phyloP scores from a whole-genome alignment of 1,140 invertebrate genomes.

The Drosophila simulans region DNA sequence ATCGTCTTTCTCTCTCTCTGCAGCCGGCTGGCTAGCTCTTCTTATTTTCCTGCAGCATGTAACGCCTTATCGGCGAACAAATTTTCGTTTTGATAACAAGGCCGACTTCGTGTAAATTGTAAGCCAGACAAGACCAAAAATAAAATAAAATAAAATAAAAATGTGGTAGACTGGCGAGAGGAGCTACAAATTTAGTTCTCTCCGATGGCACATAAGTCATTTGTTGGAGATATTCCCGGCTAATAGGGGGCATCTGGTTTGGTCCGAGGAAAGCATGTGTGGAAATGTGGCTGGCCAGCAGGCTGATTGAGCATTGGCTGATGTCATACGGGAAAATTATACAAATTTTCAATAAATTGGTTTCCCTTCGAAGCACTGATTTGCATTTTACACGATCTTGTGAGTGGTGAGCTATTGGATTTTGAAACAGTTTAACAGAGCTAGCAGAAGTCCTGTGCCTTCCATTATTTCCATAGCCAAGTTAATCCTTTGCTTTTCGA shows the following conservation, averaged over 20 bases:
- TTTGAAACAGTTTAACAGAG: not conserved
- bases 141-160: constrained; percentile 6
- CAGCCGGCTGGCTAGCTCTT: constrained; percentile 24
- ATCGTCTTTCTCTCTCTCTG: constrained; percentile 6
- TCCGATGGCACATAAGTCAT: constrained; percentile 21
- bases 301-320: constrained; percentile 25
- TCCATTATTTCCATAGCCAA: constrained; percentile 4
- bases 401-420: not conserved
- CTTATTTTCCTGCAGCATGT: constrained; percentile 39
- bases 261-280: constrained; percentile 31
- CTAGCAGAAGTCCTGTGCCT: not conserved
- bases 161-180: not conserved
- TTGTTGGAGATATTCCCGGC: constrained; percentile 27
- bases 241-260: constrained; percentile 42
- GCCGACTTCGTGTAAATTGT: constrained; percentile 57
- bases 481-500: constrained; percentile 15
- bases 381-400: constrained; percentile 18
- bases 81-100: constrained; percentile 79
- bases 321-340: not conserved
- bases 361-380: constrained; percentile 4
- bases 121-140: constrained; percentile 42
- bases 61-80: constrained; percentile 69
- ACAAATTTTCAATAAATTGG: constrained; percentile 9
- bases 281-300: constrained; percentile 7
- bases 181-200: constrained; percentile 31